Evolutionary conservation across 2,888 invertebrate species (phyloP), one percentile per base, ranked within the genome.

Genomic region (Phortica magna): DNA sequence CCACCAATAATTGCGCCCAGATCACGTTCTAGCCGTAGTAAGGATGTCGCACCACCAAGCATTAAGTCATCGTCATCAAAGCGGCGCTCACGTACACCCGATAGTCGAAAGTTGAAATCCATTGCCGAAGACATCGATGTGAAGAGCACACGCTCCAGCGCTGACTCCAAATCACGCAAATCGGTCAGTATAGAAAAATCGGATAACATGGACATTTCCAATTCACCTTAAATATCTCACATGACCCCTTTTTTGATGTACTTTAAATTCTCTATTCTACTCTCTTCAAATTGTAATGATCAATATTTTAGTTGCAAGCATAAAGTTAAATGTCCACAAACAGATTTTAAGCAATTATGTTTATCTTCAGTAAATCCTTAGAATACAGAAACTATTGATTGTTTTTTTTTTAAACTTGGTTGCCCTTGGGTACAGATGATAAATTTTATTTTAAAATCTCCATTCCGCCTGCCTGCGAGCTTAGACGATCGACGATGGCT

Each of bases 121-220:
- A 91, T 91, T 19, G 73, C 82, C 1, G 91, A 91, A 78, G 91
- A 91, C 75, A 73, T 79, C 0, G 91, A 84, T 79, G 88, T 82
- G 77, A 91, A 83, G 83, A 92, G 90, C 74, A 85, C 88, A 59
- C 84, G 90, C 82, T 81, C 89, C 80, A 89, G 85, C 87, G 85
- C 82, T 75, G 94, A 94, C 77, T 88, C 86, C 22, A 94, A 94
- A 83, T 94, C 94, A 79, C 89, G 90, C 84, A 93, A 87, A 90
- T 93, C 86, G 87, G 92, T 90, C 89, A 94, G 91, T 83, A 93
- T 80, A 6, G 93, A 93, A 83, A 93, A 94, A 84, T 92, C 94
- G 1, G 95, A 95, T 91, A 95, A 95, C 89, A 95, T 96, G 96
- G 96, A 96, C 90, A 96, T 96, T 91, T 95, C 95, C 17, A 95